A percentile compares a stretch with the other conserved stretches of the same genome.
These are phyloP conservation scores for Penaeus vannamei DNA, from an alignment of 1,140 invertebrate genomes.

Conservation along the genomic window DNA sequence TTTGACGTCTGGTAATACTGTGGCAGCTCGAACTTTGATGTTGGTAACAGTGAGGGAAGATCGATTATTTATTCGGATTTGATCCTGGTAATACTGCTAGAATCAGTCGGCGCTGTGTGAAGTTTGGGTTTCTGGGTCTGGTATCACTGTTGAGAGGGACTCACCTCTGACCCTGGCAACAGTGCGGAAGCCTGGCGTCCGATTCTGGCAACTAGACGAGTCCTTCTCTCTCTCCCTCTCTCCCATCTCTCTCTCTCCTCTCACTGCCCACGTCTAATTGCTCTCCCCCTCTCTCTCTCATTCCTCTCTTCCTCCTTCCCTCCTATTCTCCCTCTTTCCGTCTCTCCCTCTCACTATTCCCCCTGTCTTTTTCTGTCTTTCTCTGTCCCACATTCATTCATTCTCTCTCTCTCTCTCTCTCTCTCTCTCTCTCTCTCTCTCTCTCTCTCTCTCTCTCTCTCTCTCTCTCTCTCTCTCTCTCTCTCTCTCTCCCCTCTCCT, in stretches of 20 bases:
- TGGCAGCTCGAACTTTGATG: too few relatives aligned
- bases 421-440: not conserved
- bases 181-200: too few relatives aligned
- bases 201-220: too few relatives aligned
- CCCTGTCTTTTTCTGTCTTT: not conserved
- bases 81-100: too few relatives aligned
- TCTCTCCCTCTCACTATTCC: not conserved
- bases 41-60: too few relatives aligned
- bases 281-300: not conserved
- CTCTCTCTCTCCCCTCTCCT: slow-evolving; percentile 26
- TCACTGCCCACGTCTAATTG: not conserved
- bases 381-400: not conserved
- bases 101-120: too few relatives aligned
- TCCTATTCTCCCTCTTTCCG: not conserved
- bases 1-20: too few relatives aligned
- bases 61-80: too few relatives aligned
- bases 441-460: not conserved
- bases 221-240: not conserved
- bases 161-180: too few relatives aligned
- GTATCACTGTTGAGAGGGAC: too few relatives aligned
- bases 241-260: not conserved
- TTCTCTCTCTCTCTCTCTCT: not conserved
- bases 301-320: not conserved
- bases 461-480: not conserved
- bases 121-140: too few relatives aligned